Conservation (phyloP, 2,888 invertebrate genomes). For the Rotaria macrura region DNA sequence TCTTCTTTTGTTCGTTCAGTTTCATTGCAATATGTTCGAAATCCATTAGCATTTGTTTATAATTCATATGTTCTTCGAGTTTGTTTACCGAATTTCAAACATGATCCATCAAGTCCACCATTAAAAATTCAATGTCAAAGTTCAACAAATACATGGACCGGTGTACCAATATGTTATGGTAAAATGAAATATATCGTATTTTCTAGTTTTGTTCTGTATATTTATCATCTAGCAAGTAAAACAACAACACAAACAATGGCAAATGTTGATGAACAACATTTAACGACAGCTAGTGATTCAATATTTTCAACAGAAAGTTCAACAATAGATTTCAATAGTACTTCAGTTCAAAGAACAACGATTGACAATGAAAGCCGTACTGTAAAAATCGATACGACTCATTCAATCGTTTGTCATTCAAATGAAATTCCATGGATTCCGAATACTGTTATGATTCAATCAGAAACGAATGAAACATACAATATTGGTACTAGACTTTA, state of each 20-base stretch:
- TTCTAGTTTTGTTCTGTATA: not conserved
- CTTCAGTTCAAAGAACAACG: too few relatives aligned
- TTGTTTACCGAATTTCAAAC: not conserved
- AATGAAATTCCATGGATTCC: not conserved
- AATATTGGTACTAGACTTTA: not conserved
- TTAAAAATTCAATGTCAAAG: not conserved
- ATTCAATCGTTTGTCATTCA: not conserved
- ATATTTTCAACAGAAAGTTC: not conserved
- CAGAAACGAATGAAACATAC: not conserved
- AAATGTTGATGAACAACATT: not conserved
- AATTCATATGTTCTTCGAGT: conserved; percentile 2
- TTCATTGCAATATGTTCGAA: not conserved
- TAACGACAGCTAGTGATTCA: not conserved
- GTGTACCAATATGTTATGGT: not conserved
- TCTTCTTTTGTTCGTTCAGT: not conserved
- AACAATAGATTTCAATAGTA: not conserved
- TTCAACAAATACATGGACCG: not conserved
- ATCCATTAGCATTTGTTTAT: not conserved
- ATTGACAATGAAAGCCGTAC: not conserved
- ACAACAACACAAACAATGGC: not conserved
- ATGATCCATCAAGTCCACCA: not conserved
- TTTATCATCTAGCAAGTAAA: not conserved
- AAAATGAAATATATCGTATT: not conserved
- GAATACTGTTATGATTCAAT: not conserved
- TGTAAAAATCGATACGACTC: not conserved